Evolutionary conservation across 2,797 vertebrate genomes (phyloP).

Genomic region (Amblyopsis hoosieri): DNA sequence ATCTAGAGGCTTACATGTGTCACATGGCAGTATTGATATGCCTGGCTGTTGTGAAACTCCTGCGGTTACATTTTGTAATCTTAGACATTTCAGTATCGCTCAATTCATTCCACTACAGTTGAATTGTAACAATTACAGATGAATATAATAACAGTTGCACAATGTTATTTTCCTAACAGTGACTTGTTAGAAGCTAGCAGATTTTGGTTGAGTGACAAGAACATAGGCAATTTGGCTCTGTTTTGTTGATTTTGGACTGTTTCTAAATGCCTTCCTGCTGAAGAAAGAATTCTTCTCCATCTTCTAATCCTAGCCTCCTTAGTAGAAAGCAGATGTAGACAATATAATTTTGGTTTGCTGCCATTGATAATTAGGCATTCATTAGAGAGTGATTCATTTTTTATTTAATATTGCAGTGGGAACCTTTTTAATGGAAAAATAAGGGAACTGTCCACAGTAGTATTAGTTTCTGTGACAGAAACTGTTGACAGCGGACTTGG

Average conservation of each 20-base stretch:
- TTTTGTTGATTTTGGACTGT: constrained; percentile 2
- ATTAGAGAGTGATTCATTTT: too few relatives aligned
- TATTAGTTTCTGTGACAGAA: background rate
- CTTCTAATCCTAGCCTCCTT: constrained; percentile 28
- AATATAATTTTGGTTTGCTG: constrained; percentile 6
- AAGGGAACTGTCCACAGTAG: constrained; percentile 10
- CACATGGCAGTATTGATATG: constrained; percentile 16
- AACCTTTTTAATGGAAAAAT: background rate
- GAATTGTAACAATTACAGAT: too few relatives aligned
- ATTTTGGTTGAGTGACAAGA: too few relatives aligned
- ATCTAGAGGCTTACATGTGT: constrained; percentile 43
- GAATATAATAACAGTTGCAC: too few relatives aligned
- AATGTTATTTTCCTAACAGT: too few relatives aligned
- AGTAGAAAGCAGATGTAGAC: constrained; percentile 12
- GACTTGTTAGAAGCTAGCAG: too few relatives aligned
- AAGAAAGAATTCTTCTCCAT: constrained; percentile 12
- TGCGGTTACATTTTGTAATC: constrained; percentile 31
- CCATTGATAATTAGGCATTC: constrained; percentile 21
- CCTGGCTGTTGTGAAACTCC: constrained; percentile 41
- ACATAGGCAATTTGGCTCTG: too few relatives aligned
- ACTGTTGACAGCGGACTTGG: background rate
- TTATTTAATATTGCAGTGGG: background rate
- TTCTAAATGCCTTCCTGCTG: constrained; percentile 33
- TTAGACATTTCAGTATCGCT: constrained; percentile 21
- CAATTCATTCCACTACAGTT: too few relatives aligned